Evolutionary conservation across 2,888 invertebrate species (phyloP), one percentile per base, ranked within the genome.

Genomic region (Pediacus dermestoides): DNA sequence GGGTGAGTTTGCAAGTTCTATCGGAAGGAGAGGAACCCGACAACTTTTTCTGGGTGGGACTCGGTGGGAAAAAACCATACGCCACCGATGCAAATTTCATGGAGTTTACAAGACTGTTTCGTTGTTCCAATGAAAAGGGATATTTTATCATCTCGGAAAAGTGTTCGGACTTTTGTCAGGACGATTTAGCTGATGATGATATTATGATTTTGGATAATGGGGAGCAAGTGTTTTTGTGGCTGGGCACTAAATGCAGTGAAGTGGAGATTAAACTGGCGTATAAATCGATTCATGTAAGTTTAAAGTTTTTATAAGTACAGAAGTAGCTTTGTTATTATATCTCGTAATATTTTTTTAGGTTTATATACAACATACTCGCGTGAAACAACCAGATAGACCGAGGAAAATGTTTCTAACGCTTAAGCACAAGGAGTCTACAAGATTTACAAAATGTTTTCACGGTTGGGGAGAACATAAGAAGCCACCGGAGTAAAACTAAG

Each of bases 181-280:
- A 99, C 67, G 99, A 99, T 72, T 75, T 99, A 53, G 96, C 96
- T 1, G 97, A 99, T 71, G 97, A 99, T 67, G 99, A 99, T 70
- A 96, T 99, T 21, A 99, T 99, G 99, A 92, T 99, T 52, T 74
- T 99, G 53, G 99, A 99, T 71, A 97, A 94, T 65, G 99, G 99
- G 2, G 89, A 92, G 58, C 92, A 95, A 70, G 92, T 99, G 37
- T 99, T 94, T 73, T 75, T 99, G 35, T 99, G 99, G 99, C 78
- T 97, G 37, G 99, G 99, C 6, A 84, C 93, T 37, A 86, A 88
- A 55, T 94, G 96, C 62, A 94, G 94, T 39, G 97, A 99, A 73
- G 96, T 99, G 2, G 99, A 99, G 74, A 93, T 96, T 42, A 99
- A 99, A 72, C 75, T 99, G 36, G 95, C 97, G 0, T 95, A 91